Conservation (phyloP, 2,113 vertebrate genomes). For the Castor canadensis region DNA sequence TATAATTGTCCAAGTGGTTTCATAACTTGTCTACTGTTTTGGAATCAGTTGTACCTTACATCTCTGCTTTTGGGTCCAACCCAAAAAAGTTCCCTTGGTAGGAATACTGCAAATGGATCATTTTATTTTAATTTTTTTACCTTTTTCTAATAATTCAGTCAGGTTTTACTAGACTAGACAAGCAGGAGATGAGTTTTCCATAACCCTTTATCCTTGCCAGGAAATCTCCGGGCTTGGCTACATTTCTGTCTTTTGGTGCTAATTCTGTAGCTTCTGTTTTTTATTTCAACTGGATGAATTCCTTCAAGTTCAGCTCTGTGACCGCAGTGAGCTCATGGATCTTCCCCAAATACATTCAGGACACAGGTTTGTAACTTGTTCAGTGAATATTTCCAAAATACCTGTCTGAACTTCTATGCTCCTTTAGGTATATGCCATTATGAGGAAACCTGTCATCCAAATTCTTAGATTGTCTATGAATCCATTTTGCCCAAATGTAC, state of each 20-base stretch:
- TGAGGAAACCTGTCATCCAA: background rate
- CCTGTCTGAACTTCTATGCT: background rate
- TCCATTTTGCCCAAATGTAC: slow-evolving; percentile 13
- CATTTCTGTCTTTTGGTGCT: slow-evolving; percentile 71
- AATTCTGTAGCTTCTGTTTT: slow-evolving; percentile 68
- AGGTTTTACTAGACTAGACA: slow-evolving; percentile 76
- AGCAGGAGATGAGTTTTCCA: slow-evolving; percentile 79
- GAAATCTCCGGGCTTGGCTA: slow-evolving; percentile 69
- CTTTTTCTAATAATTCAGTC: slow-evolving; percentile 78
- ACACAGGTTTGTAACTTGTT: slow-evolving; percentile 27
- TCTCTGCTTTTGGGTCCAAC: slow-evolving; percentile 28
- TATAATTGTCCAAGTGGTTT: slow-evolving; percentile 47
- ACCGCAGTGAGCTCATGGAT: slow-evolving; percentile 43
- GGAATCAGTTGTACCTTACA: slow-evolving; percentile 38
- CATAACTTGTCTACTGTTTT: slow-evolving; percentile 56
- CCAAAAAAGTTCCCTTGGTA: slow-evolving; percentile 50
- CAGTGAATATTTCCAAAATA: slow-evolving; percentile 20
- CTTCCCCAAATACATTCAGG: slow-evolving; percentile 4
- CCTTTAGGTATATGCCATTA: background rate
- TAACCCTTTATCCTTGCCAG: slow-evolving; percentile 68
- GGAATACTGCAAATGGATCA: slow-evolving; percentile 51
- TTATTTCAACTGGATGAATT: slow-evolving; percentile 64
- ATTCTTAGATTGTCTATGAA: slow-evolving; percentile 5
- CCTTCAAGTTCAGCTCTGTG: slow-evolving; percentile 53
- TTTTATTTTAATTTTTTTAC: slow-evolving; percentile 66